Evolutionary conservation across 2,888 invertebrate species (phyloP).

Genomic region (Cyclophora albipunctata): DNA sequence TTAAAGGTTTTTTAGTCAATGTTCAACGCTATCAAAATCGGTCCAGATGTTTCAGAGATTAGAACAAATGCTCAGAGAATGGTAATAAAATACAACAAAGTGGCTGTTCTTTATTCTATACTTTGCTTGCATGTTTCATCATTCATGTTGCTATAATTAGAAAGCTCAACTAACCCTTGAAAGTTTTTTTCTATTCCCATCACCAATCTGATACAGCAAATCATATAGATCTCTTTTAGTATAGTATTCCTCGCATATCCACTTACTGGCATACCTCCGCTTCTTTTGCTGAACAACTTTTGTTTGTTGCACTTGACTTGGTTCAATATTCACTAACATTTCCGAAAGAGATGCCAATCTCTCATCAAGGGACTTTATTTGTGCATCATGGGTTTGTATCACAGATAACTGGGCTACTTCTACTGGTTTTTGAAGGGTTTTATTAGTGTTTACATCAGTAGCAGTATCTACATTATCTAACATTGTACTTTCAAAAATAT

Average conservation of each 20-base stretch:
- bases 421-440: conserved; percentile 13
- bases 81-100: no score
- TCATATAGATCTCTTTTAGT: conserved; percentile 53
- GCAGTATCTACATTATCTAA: conserved; percentile 33
- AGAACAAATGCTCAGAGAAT: no score
- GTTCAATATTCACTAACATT: conserved; percentile 33
- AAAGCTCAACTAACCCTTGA: conserved; percentile 34
- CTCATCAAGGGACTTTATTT: conserved; percentile 53
- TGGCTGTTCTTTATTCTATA: neutral
- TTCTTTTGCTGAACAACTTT: conserved; percentile 24
- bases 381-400: conserved; percentile 40
- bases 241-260: conserved; percentile 67
- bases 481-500: conserved; percentile 50
- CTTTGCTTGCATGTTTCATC: neutral
- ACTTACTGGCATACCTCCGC: conserved; percentile 43
- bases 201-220: conserved; percentile 56
- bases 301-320: conserved; percentile 16
- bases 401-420: conserved; percentile 18
- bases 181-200: conserved; percentile 50
- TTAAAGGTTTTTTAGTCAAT: no score
- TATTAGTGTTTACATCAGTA: neutral
- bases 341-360: conserved; percentile 48
- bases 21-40: no score
- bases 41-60: no score
- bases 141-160: neutral